A percentile compares a stretch with the other conserved stretches of the same genome.
Evolutionary conservation across 2,888 invertebrate species (phyloP).

Genomic region (Tenthredo distinguenda): DNA sequence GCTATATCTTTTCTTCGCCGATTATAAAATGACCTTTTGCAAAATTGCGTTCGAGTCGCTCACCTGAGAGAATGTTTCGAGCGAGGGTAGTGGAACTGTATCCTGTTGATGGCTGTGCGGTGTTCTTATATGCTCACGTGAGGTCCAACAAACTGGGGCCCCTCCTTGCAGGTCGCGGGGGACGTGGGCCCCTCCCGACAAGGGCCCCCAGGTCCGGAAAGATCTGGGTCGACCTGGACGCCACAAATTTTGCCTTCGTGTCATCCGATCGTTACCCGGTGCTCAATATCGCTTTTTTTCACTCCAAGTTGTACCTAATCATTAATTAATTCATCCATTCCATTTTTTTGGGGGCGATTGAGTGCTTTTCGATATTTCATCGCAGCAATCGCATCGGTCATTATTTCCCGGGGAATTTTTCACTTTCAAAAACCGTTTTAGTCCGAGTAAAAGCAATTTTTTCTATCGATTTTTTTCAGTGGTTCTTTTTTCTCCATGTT

Average conservation of each 20-base stretch:
- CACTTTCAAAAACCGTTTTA: not conserved
- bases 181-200: constrained; percentile 65
- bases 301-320: not conserved
- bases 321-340: not conserved
- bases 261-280: constrained; percentile 35
- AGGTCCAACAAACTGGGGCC: constrained; percentile 61
- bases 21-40: not conserved
- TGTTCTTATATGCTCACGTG: constrained; percentile 69
- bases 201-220: constrained; percentile 56
- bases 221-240: constrained; percentile 54
- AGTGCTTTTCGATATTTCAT: not conserved
- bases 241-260: constrained; percentile 35
- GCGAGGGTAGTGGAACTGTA: constrained; percentile 70
- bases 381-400: not conserved
- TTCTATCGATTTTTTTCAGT: not conserved
- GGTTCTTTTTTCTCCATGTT: not conserved
- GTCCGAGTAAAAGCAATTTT: not conserved
- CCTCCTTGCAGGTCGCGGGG: constrained; percentile 63
- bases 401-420: not conserved
- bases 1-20: not conserved
- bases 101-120: constrained; percentile 62
- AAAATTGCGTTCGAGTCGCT: constrained; percentile 47
- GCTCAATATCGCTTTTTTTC: not conserved
- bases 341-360: not conserved
- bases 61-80: constrained; percentile 63